Percentiles rank a stretch among this genome's conserved stretches.
Conservation (phyloP, 1,140 invertebrate species). For the Acarapis woodi region DNA sequence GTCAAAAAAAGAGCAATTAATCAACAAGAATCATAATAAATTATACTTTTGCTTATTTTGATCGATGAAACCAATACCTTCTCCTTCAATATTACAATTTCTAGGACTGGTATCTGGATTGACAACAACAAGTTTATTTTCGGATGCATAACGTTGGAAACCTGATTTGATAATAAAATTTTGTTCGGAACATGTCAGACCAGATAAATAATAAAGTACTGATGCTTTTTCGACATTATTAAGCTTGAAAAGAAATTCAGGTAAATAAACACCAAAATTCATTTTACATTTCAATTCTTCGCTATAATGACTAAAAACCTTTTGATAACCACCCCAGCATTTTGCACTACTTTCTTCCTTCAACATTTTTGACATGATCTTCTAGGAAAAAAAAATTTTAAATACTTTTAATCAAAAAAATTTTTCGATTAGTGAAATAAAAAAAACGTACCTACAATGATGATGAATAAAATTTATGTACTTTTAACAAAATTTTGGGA, state of each 20-base stretch:
- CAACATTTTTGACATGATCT: too few relatives aligned
- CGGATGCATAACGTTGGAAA: constrained; percentile 52
- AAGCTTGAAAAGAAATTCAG: constrained; percentile 34
- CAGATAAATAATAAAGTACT: constrained; percentile 75
- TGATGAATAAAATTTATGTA: too few relatives aligned
- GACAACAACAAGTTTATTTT: constrained; percentile 53
- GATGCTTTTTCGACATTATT: constrained; percentile 28
- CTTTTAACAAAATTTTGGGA: too few relatives aligned
- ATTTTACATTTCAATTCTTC: constrained; percentile 50
- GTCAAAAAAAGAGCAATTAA: too few relatives aligned
- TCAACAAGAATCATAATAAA: neutral
- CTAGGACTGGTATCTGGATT: constrained; percentile 82
- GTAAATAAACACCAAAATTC: constrained; percentile 73
- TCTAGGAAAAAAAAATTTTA: too few relatives aligned
- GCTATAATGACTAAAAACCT: constrained; percentile 49
- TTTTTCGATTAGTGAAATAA: too few relatives aligned
- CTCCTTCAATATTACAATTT: constrained; percentile 54
- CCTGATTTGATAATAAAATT: constrained; percentile 91
- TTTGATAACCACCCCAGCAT: constrained; percentile 49
- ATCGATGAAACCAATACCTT: too few relatives aligned
- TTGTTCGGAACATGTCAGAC: constrained; percentile 74
- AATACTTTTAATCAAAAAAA: too few relatives aligned
- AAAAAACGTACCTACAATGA: too few relatives aligned
- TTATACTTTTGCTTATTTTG: constrained; percentile 49
- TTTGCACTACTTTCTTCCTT: constrained; percentile 21